Evolutionary conservation across 2,797 vertebrate genomes (phyloP).

Genomic region (Sebastes hubbsi): DNA sequence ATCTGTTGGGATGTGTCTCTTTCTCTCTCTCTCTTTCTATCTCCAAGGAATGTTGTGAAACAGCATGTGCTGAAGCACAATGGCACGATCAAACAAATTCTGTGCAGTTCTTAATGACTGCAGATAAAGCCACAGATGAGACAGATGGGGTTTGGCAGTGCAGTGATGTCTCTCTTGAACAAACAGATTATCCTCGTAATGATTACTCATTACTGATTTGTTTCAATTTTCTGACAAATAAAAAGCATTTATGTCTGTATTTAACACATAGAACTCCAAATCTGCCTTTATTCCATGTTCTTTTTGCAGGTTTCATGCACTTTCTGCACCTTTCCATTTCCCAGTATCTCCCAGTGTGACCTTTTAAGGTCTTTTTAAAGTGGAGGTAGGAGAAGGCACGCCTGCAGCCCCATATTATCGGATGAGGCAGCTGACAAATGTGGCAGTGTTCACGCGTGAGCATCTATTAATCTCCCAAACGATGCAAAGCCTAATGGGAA

Average conservation of each 20-base stretch:
- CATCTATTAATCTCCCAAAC: conserved; percentile 77
- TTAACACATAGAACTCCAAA: not conserved
- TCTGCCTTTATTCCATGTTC: not conserved
- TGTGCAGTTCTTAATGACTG: conserved; percentile 28
- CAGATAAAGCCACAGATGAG: conserved; percentile 33
- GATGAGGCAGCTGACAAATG: conserved; percentile 75
- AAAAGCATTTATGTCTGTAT: not conserved
- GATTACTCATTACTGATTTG: conserved; percentile 13
- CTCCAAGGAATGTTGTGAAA: conserved; percentile 4
- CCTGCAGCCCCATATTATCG: conserved; percentile 62
- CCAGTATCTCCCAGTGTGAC: conserved; percentile 32
- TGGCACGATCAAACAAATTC: conserved; percentile 42
- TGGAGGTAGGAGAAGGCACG: conserved; percentile 37
- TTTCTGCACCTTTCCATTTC: not conserved
- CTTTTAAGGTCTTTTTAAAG: conserved; percentile 58
- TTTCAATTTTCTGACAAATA: not conserved
- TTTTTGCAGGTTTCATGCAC: not conserved
- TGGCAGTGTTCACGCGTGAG: conserved; percentile 59
- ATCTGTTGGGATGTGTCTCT: conserved; percentile 37
- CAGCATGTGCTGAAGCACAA: conserved; percentile 27
- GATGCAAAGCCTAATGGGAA: conserved; percentile 74
- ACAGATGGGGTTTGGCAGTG: conserved; percentile 29
- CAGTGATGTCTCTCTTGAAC: conserved; percentile 10
- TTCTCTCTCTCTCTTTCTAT: not conserved
- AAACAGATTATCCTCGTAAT: conserved; percentile 32